Conservation (phyloP, 2,113 vertebrate species). For the Periophthalmus modestus region DNA sequence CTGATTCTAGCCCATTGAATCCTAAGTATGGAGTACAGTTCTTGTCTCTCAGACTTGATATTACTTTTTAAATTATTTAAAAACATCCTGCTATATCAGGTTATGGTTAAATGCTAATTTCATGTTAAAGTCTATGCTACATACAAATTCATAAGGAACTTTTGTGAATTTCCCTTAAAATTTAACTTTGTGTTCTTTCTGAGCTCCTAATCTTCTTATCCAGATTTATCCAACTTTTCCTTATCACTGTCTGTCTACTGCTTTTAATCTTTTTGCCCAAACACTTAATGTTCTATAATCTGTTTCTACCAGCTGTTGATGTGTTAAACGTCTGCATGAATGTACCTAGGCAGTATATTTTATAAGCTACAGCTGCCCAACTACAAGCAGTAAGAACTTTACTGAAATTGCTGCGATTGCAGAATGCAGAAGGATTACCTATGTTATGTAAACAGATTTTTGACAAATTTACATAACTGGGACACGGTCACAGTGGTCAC, state of each 20-base stretch:
- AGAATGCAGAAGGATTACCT: slow-evolving; percentile 54
- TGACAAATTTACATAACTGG: slow-evolving; percentile 69
- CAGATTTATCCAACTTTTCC: not conserved
- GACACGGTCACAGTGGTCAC: slow-evolving; percentile 25
- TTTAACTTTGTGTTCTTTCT: not conserved
- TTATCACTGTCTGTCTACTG: not conserved
- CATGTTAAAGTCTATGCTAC: too few species aligned
- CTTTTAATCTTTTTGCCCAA: not conserved
- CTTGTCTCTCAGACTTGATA: too few species aligned
- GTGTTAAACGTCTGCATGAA: not conserved
- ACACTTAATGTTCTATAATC: not conserved
- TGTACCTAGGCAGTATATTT: slow-evolving; percentile 13
- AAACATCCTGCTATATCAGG: too few species aligned
- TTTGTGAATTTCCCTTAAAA: not conserved
- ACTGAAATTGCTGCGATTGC: slow-evolving; percentile 47
- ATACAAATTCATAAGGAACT: not conserved
- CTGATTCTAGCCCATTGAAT: too few species aligned
- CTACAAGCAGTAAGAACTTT: slow-evolving; percentile 20
- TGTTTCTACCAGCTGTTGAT: not conserved
- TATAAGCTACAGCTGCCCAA: slow-evolving; percentile 31
- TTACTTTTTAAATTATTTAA: too few species aligned
- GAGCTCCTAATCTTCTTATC: slow-evolving; percentile 1
- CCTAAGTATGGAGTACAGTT: too few species aligned
- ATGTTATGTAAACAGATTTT: slow-evolving; percentile 75
- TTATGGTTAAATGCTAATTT: too few species aligned